These are phyloP conservation scores for Paramacrobiotus metropolitanus DNA, from an alignment of 1,140 invertebrate genomes.

Conservation along the genomic window DNA sequence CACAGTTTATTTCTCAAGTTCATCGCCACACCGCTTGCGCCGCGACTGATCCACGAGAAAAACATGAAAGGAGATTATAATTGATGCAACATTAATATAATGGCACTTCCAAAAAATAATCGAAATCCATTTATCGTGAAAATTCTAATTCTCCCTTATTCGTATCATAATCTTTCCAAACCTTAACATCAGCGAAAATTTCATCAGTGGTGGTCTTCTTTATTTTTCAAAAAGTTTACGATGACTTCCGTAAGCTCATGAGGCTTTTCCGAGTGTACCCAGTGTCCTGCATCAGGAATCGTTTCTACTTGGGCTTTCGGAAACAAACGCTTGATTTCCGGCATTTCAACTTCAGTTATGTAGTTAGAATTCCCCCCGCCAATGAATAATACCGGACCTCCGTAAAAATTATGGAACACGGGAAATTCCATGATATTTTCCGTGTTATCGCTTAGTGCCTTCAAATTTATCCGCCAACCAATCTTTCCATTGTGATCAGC, in stretches of 20 bases:
- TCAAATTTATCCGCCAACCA: conserved; percentile 47
- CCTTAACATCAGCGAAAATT: no score
- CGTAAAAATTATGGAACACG: conserved; percentile 23
- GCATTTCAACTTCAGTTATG: conserved; percentile 32
- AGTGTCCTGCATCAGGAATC: conserved; percentile 58
- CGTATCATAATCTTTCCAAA: no score
- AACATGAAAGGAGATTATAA: no score
- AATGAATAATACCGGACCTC: conserved; percentile 50
- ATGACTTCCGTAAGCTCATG: conserved; percentile 21
- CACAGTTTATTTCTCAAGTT: no score
- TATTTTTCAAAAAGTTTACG: background rate
- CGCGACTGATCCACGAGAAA: no score
- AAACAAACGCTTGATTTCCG: conserved; percentile 33
- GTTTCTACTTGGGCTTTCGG: conserved; percentile 44
- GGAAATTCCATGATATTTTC: conserved; percentile 27
- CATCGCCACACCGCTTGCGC: no score
- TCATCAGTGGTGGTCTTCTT: background rate
- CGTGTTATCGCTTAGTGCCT: conserved; percentile 38
- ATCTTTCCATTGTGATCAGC: conserved; percentile 34
- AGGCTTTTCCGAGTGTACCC: conserved; percentile 74
- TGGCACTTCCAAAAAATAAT: no score
- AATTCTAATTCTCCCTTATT: no score
- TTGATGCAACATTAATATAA: no score
- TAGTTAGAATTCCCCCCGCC: conserved; percentile 52
- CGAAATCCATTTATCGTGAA: no score